These are phyloP conservation scores for Semotilus atromaculatus DNA, from an alignment of 2,797 vertebrate genomes.

Conservation along the genomic window DNA sequence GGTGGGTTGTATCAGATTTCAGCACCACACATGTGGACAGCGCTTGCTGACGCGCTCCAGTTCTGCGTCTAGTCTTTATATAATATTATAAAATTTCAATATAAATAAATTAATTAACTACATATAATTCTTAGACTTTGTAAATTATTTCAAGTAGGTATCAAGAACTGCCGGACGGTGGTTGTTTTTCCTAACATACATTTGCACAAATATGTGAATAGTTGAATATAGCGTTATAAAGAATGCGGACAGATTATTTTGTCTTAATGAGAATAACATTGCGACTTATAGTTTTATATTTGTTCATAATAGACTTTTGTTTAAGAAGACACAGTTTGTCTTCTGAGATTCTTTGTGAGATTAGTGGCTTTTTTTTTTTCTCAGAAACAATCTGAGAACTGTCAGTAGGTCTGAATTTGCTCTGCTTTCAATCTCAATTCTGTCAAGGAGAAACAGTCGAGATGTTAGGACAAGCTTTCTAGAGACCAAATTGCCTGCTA, in stretches of 20 bases:
- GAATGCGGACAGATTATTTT: not conserved
- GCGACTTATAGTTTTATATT: not conserved
- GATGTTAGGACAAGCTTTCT: not conserved
- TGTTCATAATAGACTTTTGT: not conserved
- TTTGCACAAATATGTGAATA: not conserved
- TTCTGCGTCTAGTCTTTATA: too few relatives aligned
- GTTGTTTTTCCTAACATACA: not conserved
- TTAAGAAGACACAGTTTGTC: not conserved
- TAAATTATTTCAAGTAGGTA: not conserved
- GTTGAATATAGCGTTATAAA: not conserved
- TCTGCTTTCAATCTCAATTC: not conserved
- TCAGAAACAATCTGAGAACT: not conserved
- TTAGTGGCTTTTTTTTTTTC: not conserved
- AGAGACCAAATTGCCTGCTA: not conserved
- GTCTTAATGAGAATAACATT: not conserved
- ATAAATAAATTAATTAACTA: not conserved
- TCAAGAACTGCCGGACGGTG: too few relatives aligned
- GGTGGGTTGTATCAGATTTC: conserved; percentile 16
- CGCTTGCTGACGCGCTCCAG: not conserved
- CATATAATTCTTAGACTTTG: not conserved
- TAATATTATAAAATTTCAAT: not conserved
- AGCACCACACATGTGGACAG: conserved; percentile 43
- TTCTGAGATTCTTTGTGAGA: not conserved
- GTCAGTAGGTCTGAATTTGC: not conserved
- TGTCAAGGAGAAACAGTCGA: not conserved